Conservation (phyloP, 92 coral and sea anemone genomes). For the Nematostella vectensis region DNA sequence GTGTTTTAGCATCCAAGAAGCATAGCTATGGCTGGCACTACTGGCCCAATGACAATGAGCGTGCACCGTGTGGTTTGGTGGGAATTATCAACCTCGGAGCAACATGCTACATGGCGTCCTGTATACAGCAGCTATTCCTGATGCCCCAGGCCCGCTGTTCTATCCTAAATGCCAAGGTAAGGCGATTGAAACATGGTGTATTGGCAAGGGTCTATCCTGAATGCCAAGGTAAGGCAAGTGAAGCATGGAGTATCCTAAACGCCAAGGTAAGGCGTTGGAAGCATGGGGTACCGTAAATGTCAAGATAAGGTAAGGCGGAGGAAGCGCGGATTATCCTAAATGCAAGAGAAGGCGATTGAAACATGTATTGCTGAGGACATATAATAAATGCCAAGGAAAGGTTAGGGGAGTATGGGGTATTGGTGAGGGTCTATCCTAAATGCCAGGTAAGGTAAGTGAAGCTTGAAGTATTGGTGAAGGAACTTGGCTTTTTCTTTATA, state of each 20-base stretch:
- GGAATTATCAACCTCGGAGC: constrained; percentile 98
- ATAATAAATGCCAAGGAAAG: too few species aligned
- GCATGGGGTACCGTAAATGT: too few species aligned
- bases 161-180: constrained; percentile 84
- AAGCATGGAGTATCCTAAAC: constrained; percentile 64
- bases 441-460: too few species aligned
- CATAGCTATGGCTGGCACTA: constrained; percentile 98
- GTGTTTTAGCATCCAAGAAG: constrained; percentile 51
- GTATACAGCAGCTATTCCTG: constrained; percentile 97
- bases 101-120: constrained; percentile 99
- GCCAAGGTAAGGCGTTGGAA: constrained; percentile 47
- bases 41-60: constrained; percentile 99
- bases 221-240: constrained; percentile 64
- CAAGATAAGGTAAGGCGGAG: background rate
- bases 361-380: too few species aligned
- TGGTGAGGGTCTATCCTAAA: too few species aligned
- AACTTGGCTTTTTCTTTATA: too few species aligned
- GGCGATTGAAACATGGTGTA: too few species aligned
- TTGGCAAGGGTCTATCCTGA: constrained; percentile 53
- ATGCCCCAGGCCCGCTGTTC: constrained; percentile 98
- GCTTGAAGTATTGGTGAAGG: too few species aligned
- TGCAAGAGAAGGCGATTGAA: too few species aligned
- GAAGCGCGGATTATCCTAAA: too few species aligned
- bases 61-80: constrained; percentile 88
- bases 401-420: too few species aligned